Percentiles rank a stretch among this genome's conserved stretches.
phyloP scores from a whole-genome alignment of 92 coral and sea anemone species.

The Porites divaricata region DNA sequence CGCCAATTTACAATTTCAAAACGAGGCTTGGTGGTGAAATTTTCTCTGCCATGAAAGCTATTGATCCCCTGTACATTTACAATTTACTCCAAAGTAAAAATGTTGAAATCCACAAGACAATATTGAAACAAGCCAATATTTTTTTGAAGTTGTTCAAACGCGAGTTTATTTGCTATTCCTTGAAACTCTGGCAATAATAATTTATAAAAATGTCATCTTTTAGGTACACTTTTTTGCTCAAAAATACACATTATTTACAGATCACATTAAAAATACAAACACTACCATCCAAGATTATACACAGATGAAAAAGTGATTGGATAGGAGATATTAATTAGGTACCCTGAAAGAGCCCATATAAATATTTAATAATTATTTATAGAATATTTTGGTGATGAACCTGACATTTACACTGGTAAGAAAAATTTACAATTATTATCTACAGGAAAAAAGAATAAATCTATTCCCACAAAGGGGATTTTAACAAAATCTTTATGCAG shows the following conservation, averaged over 20 bases:
- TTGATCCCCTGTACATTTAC: too few relatives aligned
- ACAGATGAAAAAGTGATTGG: slow-evolving; percentile 39
- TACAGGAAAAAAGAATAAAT: slow-evolving; percentile 20
- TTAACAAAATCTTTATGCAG: background rate
- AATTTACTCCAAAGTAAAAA: too few relatives aligned
- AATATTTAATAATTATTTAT: slow-evolving; percentile 24
- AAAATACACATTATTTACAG: slow-evolving; percentile 97
- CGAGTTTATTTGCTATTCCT: slow-evolving; percentile 80
- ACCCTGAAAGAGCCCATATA: slow-evolving; percentile 32
- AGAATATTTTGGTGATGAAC: slow-evolving; percentile 36
- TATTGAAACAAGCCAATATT: too few relatives aligned
- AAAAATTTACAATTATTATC: slow-evolving; percentile 50
- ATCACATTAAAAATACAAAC: slow-evolving; percentile 94
- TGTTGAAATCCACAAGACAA: too few relatives aligned
- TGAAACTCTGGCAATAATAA: slow-evolving; percentile 86
- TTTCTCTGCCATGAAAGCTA: too few relatives aligned
- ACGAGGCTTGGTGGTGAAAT: too few relatives aligned
- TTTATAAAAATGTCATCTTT: slow-evolving; percentile 90
- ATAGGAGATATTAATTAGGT: background rate
- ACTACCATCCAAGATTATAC: slow-evolving; percentile 45
- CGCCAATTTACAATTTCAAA: too few relatives aligned
- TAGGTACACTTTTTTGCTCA: slow-evolving; percentile 84
- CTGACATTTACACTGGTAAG: slow-evolving; percentile 31
- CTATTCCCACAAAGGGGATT: background rate
- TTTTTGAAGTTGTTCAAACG: slow-evolving; percentile 34